Evolutionary conservation across 2,113 vertebrate species (phyloP).

Genomic region (Oreochromis niloticus): DNA sequence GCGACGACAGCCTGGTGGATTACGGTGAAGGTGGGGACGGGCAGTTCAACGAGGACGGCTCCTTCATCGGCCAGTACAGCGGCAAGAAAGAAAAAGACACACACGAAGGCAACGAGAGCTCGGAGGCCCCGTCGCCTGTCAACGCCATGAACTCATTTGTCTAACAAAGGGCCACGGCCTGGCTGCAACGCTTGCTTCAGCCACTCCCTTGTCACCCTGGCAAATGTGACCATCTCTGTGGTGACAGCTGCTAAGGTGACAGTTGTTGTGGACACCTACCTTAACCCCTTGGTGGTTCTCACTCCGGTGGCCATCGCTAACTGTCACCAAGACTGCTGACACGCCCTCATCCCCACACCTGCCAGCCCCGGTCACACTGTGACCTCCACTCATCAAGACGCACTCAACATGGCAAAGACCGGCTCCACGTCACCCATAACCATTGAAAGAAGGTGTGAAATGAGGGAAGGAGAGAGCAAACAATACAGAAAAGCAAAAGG

Average conservation of each 20-base stretch:
- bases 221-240: conserved; percentile 44
- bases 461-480: conserved; percentile 28
- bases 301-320: conserved; percentile 21
- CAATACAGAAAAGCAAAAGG: conserved; percentile 49
- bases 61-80: conserved; percentile 97
- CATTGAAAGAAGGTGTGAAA: background rate
- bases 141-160: conserved; percentile 99
- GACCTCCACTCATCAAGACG: conserved; percentile 33
- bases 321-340: conserved; percentile 44
- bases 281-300: conserved; percentile 17
- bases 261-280: conserved; percentile 9
- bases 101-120: conserved; percentile 95
- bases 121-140: conserved; percentile 94
- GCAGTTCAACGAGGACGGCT: conserved; percentile 97
- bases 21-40: conserved; percentile 97
- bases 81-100: conserved; percentile 98
- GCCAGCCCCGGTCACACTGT: conserved; percentile 50
- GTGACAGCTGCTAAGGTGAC: conserved; percentile 49
- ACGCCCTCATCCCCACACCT: conserved; percentile 34
- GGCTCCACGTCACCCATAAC: background rate
- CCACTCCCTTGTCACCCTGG: conserved; percentile 42
- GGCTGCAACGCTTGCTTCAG: background rate
- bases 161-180: conserved; percentile 53
- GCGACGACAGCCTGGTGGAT: conserved; percentile 96
- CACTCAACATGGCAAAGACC: background rate